Evolutionary conservation across 2,113 vertebrate species (phyloP).

Genomic region (Crotophaga sulcirostris): DNA sequence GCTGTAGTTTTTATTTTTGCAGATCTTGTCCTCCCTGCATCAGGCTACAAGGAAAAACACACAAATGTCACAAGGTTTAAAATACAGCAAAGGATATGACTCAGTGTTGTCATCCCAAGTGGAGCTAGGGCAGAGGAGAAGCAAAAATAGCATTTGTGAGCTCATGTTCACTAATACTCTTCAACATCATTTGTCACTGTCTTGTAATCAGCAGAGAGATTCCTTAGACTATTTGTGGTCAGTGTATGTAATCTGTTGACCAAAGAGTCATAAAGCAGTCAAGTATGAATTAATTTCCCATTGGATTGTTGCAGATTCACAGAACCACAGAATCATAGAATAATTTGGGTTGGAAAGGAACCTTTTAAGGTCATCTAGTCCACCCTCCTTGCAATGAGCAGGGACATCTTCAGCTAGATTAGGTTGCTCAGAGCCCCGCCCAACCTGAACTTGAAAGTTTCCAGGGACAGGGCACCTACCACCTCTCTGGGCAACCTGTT

Average conservation of each 20-base stretch:
- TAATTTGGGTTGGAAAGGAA: too few species aligned
- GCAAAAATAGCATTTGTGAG: neutral
- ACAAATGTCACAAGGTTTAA: neutral
- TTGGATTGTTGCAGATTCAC: neutral
- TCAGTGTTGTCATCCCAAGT: neutral
- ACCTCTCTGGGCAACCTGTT: too few species aligned
- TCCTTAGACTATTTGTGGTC: neutral
- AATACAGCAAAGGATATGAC: conserved; percentile 7
- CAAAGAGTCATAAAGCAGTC: neutral
- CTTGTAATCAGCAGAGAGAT: neutral
- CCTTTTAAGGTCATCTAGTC: too few species aligned
- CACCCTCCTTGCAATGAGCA: too few species aligned
- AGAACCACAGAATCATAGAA: neutral
- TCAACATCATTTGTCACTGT: neutral
- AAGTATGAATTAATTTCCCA: neutral
- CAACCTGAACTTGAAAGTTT: too few species aligned
- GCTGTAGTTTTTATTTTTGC: neutral
- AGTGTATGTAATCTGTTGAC: neutral
- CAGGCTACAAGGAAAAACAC: neutral
- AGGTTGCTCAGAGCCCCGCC: too few species aligned
- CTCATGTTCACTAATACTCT: neutral
- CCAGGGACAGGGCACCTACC: too few species aligned
- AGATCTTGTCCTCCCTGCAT: neutral
- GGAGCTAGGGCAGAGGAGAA: neutral
- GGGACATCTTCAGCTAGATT: too few species aligned